These are phyloP conservation scores for Scotopteryx bipunctaria DNA, from an alignment of 2,888 invertebrate genomes.

Conservation along the genomic window DNA sequence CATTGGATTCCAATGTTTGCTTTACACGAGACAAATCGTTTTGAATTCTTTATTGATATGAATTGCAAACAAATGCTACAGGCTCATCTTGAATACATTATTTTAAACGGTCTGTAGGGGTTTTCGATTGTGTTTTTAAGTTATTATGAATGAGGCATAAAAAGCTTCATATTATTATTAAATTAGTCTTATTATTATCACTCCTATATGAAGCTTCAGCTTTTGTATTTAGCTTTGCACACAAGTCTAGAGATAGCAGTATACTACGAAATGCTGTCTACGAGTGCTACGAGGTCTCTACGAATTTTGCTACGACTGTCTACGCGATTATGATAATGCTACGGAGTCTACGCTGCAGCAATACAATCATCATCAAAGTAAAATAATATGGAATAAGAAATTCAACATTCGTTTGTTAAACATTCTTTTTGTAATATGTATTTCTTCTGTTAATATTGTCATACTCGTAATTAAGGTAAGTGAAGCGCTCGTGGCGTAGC, in stretches of 20 bases:
- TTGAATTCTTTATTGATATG: slow-evolving; percentile 17
- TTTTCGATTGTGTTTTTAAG: not conserved
- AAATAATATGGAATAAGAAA: no score
- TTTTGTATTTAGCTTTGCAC: not conserved
- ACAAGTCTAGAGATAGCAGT: not conserved
- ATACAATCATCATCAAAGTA: not conserved
- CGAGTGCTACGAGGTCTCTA: slow-evolving; percentile 17
- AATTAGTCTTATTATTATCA: not conserved
- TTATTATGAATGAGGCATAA: not conserved
- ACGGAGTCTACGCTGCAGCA: slow-evolving; percentile 3
- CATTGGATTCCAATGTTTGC: slow-evolving; percentile 21
- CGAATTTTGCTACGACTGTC: slow-evolving; percentile 18
- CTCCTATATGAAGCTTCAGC: not conserved
- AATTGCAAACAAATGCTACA: slow-evolving; percentile 5
- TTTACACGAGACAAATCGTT: slow-evolving; percentile 16
- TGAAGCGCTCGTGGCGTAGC: no score
- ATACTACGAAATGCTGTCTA: slow-evolving; percentile 1
- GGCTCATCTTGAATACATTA: slow-evolving; percentile 1
- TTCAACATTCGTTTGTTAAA: no score
- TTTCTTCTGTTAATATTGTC: no score
- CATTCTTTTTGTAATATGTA: no score
- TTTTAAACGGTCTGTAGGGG: not conserved
- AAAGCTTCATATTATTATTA: no score
- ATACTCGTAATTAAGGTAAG: no score
- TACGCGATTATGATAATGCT: slow-evolving; percentile 17